Percentiles rank a stretch among this genome's conserved stretches.
phyloP scores from a whole-genome alignment of 2,113 vertebrate species.

The Xerus inauris region DNA sequence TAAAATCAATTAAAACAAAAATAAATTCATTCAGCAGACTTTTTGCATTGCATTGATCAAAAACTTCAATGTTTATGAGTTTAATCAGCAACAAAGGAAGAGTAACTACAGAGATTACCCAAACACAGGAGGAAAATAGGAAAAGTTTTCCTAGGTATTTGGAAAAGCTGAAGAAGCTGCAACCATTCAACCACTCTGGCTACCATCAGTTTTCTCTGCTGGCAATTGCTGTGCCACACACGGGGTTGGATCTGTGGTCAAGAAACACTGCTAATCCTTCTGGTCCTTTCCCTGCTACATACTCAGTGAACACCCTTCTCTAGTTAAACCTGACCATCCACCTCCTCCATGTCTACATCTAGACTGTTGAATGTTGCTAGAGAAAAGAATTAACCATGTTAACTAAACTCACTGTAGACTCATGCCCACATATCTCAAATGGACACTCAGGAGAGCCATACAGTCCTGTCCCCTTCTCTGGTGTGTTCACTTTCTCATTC shows the following conservation, averaged over 20 bases:
- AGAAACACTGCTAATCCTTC: background rate
- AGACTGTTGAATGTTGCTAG: background rate
- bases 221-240: no score
- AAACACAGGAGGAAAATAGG: background rate
- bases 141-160: background rate
- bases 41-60: conserved; percentile 52
- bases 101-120: background rate
- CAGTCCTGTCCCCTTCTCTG: fast-evolving
- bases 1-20: conserved; percentile 56
- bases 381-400: background rate
- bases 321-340: background rate
- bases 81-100: conserved; percentile 52
- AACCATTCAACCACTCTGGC: background rate
- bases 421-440: background rate
- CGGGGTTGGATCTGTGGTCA: background rate
- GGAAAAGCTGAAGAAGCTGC: background rate
- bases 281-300: background rate
- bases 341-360: no score
- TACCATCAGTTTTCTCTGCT: background rate
- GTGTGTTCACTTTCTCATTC: background rate
- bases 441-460: fast-evolving
- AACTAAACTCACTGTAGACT: background rate
- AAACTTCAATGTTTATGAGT: background rate
- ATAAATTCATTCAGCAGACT: background rate
- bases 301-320: background rate